Percentiles rank a stretch among this genome's conserved stretches.
Evolutionary conservation across 2,113 vertebrate species (phyloP).

Genomic region (Pelecanus crispus): DNA sequence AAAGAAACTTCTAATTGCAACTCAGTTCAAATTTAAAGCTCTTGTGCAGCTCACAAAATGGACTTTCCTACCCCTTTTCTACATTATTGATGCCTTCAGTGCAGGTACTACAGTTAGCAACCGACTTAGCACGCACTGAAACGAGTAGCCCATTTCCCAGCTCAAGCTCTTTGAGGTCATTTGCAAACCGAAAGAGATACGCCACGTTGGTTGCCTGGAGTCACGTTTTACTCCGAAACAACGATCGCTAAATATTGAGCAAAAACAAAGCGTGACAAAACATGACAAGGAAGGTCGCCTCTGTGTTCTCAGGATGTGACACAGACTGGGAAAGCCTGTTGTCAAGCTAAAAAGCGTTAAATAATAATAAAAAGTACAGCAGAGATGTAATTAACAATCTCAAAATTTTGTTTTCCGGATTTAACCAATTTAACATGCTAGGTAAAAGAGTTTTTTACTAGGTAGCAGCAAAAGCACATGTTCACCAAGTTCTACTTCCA

Average conservation of each 20-base stretch:
- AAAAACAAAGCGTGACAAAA: neutral
- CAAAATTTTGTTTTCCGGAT: too few species aligned
- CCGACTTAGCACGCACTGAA: neutral
- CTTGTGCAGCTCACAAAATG: neutral
- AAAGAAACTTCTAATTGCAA: neutral
- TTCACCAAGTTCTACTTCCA: neutral
- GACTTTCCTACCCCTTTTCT: neutral
- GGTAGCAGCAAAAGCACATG: neutral
- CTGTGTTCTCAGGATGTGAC: neutral
- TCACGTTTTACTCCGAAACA: neutral
- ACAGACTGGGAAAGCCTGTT: neutral
- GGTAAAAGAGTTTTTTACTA: neutral
- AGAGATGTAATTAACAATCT: neutral
- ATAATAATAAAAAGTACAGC: neutral
- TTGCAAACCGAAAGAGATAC: neutral
- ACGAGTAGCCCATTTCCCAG: accelerated
- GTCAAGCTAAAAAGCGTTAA: neutral
- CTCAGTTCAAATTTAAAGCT: neutral
- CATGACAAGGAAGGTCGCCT: neutral
- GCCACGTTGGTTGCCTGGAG: neutral
- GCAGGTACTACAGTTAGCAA: neutral
- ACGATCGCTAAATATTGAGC: neutral
- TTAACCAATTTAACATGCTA: too few species aligned
- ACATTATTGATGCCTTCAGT: neutral
- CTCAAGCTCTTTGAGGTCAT: neutral